Evolutionary conservation across 2,888 invertebrate species (phyloP).

Genomic region (Theretra japonica): DNA sequence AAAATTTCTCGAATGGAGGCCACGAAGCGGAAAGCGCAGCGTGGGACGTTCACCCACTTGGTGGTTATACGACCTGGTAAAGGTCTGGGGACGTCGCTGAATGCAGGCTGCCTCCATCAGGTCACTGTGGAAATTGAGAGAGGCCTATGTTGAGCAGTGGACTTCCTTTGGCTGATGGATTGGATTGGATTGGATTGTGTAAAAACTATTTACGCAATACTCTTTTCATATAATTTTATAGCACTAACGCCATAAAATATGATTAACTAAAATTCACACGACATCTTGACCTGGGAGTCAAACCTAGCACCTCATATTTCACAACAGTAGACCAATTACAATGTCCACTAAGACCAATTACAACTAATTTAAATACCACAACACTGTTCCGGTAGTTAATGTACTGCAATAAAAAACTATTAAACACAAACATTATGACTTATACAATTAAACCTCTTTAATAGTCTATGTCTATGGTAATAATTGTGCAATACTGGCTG

Average conservation of each 20-base stretch:
- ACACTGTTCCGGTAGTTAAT: conserved; percentile 1
- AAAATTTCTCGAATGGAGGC: too few relatives aligned
- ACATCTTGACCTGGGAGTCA: not conserved
- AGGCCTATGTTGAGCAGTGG: too few relatives aligned
- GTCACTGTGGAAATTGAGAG: too few relatives aligned
- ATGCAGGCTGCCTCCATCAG: too few relatives aligned
- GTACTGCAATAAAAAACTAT: conserved; percentile 15
- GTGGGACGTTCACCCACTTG: too few relatives aligned
- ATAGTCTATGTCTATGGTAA: not conserved
- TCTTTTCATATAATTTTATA: too few relatives aligned
- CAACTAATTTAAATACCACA: conserved; percentile 11
- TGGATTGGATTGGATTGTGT: too few relatives aligned
- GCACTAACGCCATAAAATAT: not conserved
- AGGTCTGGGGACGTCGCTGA: too few relatives aligned
- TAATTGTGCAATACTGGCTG: not conserved
- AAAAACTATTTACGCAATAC: too few relatives aligned
- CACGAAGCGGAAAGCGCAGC: too few relatives aligned
- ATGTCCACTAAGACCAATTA: conserved; percentile 10
- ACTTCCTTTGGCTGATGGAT: too few relatives aligned
- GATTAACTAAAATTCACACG: not conserved
- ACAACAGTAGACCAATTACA: not conserved
- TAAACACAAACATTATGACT: not conserved
- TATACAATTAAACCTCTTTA: conserved; percentile 6
- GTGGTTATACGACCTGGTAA: too few relatives aligned
- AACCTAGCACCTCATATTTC: not conserved